Conservation (phyloP, 2,888 invertebrate species). For the Fabriciana adippe region DNA sequence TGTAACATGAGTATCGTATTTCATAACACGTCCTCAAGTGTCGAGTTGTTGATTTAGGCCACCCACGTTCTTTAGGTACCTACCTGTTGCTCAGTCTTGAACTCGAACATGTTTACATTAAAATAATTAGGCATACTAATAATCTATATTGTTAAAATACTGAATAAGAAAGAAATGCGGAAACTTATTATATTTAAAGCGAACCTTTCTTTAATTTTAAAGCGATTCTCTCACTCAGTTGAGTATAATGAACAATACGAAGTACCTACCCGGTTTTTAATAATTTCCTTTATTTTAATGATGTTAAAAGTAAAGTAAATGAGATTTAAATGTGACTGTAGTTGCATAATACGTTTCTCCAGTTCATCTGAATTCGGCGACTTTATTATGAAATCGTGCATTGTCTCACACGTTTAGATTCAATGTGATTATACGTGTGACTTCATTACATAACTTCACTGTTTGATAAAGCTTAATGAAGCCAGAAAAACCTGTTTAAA, state of each 20-base stretch:
- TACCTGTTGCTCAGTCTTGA: background rate
- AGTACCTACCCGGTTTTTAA: no score
- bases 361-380: slow-evolving; percentile 45
- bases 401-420: slow-evolving; percentile 49
- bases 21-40: slow-evolving; percentile 7
- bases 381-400: slow-evolving; percentile 46
- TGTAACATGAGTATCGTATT: background rate
- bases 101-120: background rate
- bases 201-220: no score
- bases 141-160: no score
- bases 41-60: slow-evolving; percentile 10
- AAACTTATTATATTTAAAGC: no score
- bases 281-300: no score
- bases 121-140: background rate
- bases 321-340: background rate
- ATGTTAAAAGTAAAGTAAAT: background rate
- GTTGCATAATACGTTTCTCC: background rate
- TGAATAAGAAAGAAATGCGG: no score
- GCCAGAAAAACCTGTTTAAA: slow-evolving; percentile 34
- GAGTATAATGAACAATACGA: no score
- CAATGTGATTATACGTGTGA: slow-evolving; percentile 32
- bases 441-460: slow-evolving; percentile 54
- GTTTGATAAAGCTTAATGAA: slow-evolving; percentile 50
- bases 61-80: slow-evolving; percentile 9
- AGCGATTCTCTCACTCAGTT: no score